These are phyloP conservation scores for Ophioninae sp. DNA, from an alignment of 2,888 invertebrate genomes.

Conservation along the genomic window DNA sequence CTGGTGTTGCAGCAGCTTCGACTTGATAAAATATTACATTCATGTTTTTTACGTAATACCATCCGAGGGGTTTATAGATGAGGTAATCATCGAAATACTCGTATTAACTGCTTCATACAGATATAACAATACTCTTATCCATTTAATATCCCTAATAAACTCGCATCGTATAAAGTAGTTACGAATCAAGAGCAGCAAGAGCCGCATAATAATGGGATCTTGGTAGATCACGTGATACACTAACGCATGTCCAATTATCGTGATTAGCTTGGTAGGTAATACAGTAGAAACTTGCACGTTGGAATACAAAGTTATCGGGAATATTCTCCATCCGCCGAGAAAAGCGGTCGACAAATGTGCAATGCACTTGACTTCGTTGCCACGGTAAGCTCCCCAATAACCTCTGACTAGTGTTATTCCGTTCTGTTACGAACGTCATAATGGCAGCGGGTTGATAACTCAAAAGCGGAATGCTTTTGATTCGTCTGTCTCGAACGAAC, in stretches of 20 bases:
- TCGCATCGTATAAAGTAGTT: conserved; percentile 12
- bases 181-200: conserved; percentile 22
- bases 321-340: conserved; percentile 70
- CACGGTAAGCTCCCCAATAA: conserved; percentile 63
- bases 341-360: conserved; percentile 64
- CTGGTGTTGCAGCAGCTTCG: neutral
- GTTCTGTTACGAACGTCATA: neutral
- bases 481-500: neutral
- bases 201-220: neutral
- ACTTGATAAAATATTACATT: neutral
- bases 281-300: conserved; percentile 79
- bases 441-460: neutral
- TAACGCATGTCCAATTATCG: conserved; percentile 63
- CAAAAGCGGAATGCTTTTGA: conserved; percentile 14
- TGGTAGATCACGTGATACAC: conserved; percentile 26
- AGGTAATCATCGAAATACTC: neutral
- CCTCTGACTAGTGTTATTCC: conserved; percentile 30
- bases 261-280: conserved; percentile 80
- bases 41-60: neutral
- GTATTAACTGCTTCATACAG: too few species aligned
- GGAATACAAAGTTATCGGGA: conserved; percentile 80
- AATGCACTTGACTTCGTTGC: conserved; percentile 59
- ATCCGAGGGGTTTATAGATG: neutral
- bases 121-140: neutral
- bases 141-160: neutral